Evolutionary conservation across 2,113 vertebrate genomes (phyloP), one percentile per base, ranked within the genome.

Genomic region (Microcebus jonahi): DNA sequence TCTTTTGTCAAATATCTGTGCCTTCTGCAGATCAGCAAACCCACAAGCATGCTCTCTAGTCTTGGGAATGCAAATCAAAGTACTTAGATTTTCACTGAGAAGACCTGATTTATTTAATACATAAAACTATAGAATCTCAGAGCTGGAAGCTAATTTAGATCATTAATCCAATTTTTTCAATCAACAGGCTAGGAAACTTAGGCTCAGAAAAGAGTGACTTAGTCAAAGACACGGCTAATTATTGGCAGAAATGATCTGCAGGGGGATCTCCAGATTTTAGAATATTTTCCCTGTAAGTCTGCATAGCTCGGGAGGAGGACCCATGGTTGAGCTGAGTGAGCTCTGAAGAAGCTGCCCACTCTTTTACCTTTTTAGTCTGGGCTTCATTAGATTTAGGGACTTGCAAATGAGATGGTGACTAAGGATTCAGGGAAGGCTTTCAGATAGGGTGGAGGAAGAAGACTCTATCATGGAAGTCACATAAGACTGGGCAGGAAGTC

Each of bases 81-180:
- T 71, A 80, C 55, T 89, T 89, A 61, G 27, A 11, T 89, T 84
- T 92, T 84, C 50, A 70, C 86, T 80, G 65, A 89, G 45, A 89
- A 94, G 36, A 63, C 31, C n/a, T 55, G 55, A 65, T 65, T 93
- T 59, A 8, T 59, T 89, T 93, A 9, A 42, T 39, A 18, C 55
- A 29, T 59, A 18, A 2, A 91, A 80, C 45, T 36, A 48, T 34
- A 92, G 84, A 31, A 57, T 81, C 48, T 88, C 57, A 67, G 83
- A 67, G 36, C 36, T 81, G 42, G 29, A 81, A 87, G 17, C 8
- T 55, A 80, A 87, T 29, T 80, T 53, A 87, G n/a, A 55, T 53
- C 9, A 73, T 87, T 53, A 91, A 87, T 81, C 45, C n/a, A 65
- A 25, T 73, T 86, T 73, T 63, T 20, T 70, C 4, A 45, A 36